phyloP scores from a whole-genome alignment of 1,140 invertebrate species.

The Calosoma granatense region DNA sequence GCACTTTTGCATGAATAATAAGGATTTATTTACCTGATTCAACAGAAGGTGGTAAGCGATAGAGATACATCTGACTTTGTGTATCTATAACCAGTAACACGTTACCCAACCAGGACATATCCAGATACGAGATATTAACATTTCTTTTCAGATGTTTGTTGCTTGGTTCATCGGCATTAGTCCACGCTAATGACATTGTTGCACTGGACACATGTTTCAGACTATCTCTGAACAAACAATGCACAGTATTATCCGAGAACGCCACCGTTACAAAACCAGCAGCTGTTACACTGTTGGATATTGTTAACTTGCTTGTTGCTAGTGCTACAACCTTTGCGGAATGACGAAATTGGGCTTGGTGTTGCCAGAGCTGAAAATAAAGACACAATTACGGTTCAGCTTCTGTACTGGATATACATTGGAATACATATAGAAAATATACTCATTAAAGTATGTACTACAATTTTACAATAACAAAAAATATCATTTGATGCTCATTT shows the following conservation, averaged over 20 bases:
- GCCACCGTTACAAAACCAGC: conserved; percentile 58
- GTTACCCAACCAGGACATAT: conserved; percentile 68
- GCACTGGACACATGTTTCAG: conserved; percentile 54
- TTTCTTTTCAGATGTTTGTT: conserved; percentile 38
- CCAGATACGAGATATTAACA: conserved; percentile 49
- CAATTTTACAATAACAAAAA: conserved; percentile 3
- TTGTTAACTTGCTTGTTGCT: conserved; percentile 50
- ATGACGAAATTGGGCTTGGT: conserved; percentile 50
- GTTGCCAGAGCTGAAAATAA: conserved; percentile 50
- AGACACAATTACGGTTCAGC: conserved; percentile 4
- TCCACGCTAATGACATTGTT: conserved; percentile 35
- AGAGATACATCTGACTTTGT: conserved; percentile 60
- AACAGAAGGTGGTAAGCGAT: conserved; percentile 49
- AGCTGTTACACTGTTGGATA: conserved; percentile 47
- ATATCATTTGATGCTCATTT: not conserved
- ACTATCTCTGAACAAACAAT: conserved; percentile 62
- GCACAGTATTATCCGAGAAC: conserved; percentile 64
- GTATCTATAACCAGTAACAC: conserved; percentile 64
- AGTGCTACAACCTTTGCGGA: conserved; percentile 39
- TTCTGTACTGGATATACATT: not conserved
- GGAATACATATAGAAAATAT: conserved; percentile 7
- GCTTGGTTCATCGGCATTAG: conserved; percentile 39
- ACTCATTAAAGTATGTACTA: not conserved
- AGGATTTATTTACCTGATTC: conserved; percentile 42
- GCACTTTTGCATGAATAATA: too few relatives aligned